These are phyloP conservation scores for Pelodiscus sinensis DNA, from an alignment of 2,113 vertebrate genomes.

Conservation along the genomic window DNA sequence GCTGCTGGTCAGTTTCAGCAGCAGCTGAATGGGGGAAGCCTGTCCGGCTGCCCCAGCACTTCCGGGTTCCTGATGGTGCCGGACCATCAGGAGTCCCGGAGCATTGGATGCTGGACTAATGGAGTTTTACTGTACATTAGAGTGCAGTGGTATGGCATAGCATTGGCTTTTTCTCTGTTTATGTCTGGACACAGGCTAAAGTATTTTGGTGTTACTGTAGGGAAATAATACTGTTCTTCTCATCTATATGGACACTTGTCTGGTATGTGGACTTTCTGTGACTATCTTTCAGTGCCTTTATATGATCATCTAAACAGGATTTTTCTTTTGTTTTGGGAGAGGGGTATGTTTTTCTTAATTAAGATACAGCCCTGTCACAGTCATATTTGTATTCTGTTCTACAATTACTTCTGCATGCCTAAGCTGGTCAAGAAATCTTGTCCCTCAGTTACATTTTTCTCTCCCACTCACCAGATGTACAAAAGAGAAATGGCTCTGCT, in stretches of 20 bases:
- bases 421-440: background rate
- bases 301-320: too few relatives aligned
- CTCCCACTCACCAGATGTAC: background rate
- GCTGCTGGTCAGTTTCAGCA: too few relatives aligned
- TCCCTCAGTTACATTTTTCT: background rate
- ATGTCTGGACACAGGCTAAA: background rate
- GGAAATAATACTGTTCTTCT: background rate
- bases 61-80: too few relatives aligned
- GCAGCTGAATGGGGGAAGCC: too few relatives aligned
- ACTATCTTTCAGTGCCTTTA: background rate
- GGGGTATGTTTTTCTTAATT: background rate
- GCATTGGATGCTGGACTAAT: too few relatives aligned
- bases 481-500: background rate
- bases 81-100: too few relatives aligned
- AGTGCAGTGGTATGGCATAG: background rate
- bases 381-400: background rate
- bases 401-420: background rate
- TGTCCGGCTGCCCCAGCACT: too few relatives aligned
- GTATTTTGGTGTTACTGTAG: background rate
- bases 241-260: background rate
- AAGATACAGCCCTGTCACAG: background rate
- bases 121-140: too few relatives aligned
- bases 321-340: too few relatives aligned
- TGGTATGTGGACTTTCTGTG: background rate
- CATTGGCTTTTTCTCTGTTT: background rate